Percentiles rank a stretch among this genome's conserved stretches.
Evolutionary conservation across 2,797 vertebrate species (phyloP).

Genomic region (Pelochelys cantorii): DNA sequence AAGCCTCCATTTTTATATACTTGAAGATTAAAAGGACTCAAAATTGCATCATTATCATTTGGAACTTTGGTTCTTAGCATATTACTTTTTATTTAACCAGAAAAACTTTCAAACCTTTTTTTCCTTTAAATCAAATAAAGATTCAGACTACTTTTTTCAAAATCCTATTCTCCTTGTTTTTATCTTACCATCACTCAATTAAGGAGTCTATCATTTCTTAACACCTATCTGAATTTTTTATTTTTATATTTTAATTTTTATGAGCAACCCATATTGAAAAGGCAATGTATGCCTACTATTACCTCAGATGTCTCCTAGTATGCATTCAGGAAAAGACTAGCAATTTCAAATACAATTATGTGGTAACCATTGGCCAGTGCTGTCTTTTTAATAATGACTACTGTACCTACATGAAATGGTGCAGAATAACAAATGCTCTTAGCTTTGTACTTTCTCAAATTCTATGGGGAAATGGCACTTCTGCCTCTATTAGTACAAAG

Average conservation of each 20-base stretch:
- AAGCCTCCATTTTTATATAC: conserved; percentile 88
- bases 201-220: conserved; percentile 69
- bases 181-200: conserved; percentile 65
- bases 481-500: background rate
- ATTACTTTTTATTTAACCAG: conserved; percentile 89
- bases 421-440: conserved; percentile 33
- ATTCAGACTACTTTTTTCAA: conserved; percentile 66
- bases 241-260: conserved; percentile 58
- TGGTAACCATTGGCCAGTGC: conserved; percentile 51
- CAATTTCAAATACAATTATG: conserved; percentile 16
- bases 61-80: conserved; percentile 90
- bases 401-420: conserved; percentile 14
- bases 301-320: conserved; percentile 5
- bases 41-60: conserved; percentile 96
- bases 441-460: conserved; percentile 19
- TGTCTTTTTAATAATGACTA: conserved; percentile 33
- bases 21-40: conserved; percentile 91
- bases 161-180: conserved; percentile 69
- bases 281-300: conserved; percentile 42
- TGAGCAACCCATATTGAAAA: conserved; percentile 51
- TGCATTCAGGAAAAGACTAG: conserved; percentile 61
- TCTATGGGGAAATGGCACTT: background rate
- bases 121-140: conserved; percentile 45
- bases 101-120: conserved; percentile 81
- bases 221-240: conserved; percentile 64